Percentiles rank a stretch among this genome's conserved stretches.
Evolutionary conservation across 2,888 invertebrate species (phyloP).

Genomic region (Plutella xylostella): DNA sequence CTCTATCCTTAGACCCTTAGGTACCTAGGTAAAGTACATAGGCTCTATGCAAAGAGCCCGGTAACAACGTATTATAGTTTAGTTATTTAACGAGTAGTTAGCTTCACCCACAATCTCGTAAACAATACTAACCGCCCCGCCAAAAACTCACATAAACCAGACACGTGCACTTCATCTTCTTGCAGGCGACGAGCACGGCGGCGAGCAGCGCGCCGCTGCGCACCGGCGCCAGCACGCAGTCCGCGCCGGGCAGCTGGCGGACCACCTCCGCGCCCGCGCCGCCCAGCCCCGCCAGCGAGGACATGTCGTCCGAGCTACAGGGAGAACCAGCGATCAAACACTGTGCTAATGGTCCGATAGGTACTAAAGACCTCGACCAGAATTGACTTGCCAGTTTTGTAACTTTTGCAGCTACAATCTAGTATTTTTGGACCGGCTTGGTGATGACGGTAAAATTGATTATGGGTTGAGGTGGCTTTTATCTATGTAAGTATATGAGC

Average conservation of each 20-base stretch:
- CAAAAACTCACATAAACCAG: conserved; percentile 43
- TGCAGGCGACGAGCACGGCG: conserved; percentile 50
- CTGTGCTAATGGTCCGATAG: not conserved
- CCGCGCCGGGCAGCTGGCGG: conserved; percentile 53
- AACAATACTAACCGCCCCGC: not conserved
- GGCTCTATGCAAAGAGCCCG: too few relatives aligned
- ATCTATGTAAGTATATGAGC: too few relatives aligned
- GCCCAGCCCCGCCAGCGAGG: conserved; percentile 53
- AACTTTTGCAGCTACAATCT: too few relatives aligned
- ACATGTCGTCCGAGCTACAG: conserved; percentile 42
- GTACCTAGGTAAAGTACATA: too few relatives aligned
- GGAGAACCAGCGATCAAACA: not conserved
- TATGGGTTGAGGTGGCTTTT: too few relatives aligned
- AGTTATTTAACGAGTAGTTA: too few relatives aligned
- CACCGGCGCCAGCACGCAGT: conserved; percentile 55
- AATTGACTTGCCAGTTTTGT: too few relatives aligned
- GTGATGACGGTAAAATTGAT: too few relatives aligned
- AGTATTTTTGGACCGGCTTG: too few relatives aligned
- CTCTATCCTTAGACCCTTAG: too few relatives aligned
- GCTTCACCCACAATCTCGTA: not conserved
- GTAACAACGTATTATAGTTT: too few relatives aligned
- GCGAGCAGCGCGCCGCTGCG: conserved; percentile 43
- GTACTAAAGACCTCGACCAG: too few relatives aligned
- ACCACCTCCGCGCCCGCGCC: conserved; percentile 53
- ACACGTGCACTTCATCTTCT: conserved; percentile 58